Evolutionary conservation across 2,888 invertebrate species (phyloP).

Genomic region (Elmis aenea): DNA sequence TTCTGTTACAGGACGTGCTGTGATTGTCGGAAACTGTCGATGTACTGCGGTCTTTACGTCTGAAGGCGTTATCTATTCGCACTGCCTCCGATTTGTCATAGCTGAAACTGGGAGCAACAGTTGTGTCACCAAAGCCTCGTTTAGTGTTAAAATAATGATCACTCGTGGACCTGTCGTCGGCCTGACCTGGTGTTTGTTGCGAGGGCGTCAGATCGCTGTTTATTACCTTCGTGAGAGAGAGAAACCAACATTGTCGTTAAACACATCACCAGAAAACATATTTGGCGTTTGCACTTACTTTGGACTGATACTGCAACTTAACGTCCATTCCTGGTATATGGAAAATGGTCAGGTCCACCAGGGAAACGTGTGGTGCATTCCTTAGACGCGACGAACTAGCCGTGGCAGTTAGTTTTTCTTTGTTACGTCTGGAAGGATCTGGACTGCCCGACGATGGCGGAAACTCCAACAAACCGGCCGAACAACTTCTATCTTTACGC

Average conservation of each 20-base stretch:
- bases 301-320: constrained; percentile 45
- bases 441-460: constrained; percentile 40
- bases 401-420: constrained; percentile 40
- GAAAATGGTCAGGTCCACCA: constrained; percentile 79
- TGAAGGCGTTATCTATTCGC: constrained; percentile 43
- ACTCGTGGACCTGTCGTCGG: too few relatives aligned
- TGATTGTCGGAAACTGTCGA: not conserved
- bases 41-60: constrained; percentile 35
- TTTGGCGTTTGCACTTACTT: constrained; percentile 27
- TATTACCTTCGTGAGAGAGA: too few relatives aligned
- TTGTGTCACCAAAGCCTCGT: constrained; percentile 11
- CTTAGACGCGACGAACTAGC: constrained; percentile 38
- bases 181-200: too few relatives aligned
- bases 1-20: too few relatives aligned
- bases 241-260: too few relatives aligned
- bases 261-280: too few relatives aligned
- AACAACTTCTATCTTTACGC: constrained; percentile 63
- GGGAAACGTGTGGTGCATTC: constrained; percentile 43
- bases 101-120: constrained; percentile 24
- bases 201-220: too few relatives aligned
- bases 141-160: too few relatives aligned
- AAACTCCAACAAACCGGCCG: constrained; percentile 44
- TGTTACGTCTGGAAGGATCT: constrained; percentile 42
- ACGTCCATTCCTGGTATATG: constrained; percentile 88
- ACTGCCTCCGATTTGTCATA: constrained; percentile 39